Evolutionary conservation across 2,113 vertebrate genomes (phyloP).

Genomic region (Cinclus cinclus): DNA sequence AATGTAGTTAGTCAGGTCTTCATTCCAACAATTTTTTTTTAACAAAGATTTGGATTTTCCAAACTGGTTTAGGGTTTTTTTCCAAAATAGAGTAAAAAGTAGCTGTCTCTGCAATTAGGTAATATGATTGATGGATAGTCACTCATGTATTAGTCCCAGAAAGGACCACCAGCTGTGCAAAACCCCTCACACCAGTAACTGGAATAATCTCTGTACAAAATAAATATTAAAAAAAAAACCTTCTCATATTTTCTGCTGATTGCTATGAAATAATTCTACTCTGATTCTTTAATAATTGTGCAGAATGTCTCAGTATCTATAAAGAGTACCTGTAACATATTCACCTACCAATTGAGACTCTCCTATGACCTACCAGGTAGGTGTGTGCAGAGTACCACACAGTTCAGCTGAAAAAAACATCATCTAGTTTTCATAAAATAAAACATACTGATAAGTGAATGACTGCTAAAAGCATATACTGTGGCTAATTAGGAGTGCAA

Average conservation of each 20-base stretch:
- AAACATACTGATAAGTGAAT: not conserved
- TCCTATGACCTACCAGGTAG: not conserved
- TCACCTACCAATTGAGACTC: not conserved
- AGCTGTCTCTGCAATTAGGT: not conserved
- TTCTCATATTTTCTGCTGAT: not conserved
- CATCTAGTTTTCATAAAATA: not conserved
- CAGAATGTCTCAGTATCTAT: not conserved
- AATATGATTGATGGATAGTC: not conserved
- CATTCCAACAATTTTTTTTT: not conserved
- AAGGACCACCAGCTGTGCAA: not conserved
- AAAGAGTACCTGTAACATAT: not conserved
- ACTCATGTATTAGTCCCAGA: not conserved
- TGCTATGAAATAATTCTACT: not conserved
- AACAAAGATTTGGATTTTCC: not conserved
- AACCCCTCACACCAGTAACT: not conserved
- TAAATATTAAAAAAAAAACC: not conserved
- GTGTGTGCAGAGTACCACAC: not conserved
- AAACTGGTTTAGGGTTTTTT: not conserved
- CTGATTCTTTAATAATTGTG: not conserved
- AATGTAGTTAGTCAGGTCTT: not conserved
- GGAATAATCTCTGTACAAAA: not conserved
- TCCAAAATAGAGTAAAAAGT: not conserved
- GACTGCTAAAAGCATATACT: not conserved
- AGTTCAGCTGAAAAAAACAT: not conserved
- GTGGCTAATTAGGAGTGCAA: not conserved